Evolutionary conservation across 1,140 invertebrate genomes (phyloP), one percentile per base, ranked within the genome.

Genomic region (Wasmannia auropunctata): DNA sequence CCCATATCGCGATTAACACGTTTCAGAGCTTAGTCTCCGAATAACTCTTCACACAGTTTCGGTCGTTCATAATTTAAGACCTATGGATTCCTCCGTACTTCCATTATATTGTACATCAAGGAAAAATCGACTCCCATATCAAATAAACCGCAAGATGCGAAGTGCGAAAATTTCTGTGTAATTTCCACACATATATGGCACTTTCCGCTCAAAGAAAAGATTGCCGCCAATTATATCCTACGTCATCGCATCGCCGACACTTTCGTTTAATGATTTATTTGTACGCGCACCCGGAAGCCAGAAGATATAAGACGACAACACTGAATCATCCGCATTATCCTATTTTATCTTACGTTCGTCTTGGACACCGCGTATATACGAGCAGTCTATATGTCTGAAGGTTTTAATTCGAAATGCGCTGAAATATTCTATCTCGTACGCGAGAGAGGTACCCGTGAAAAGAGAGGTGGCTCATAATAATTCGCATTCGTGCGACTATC

Each of bases 401-500:
- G 22, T 16, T 80, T 28, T 14, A 28, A 69, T 60, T 54, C 16
- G 43, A 49, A 37, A 34, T 46, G 3, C 65, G 31, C 22, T 56
- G 16, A 40, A 56, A 81, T 40, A 43, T 81, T 72, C 37, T 22
- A 58, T 70, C 40, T 28, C 5, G 19, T 10, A 34, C 8, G 19
- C 11, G 31, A 54, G 49, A 40, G 34, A n/a, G n/a, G n/a, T n/a
- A 16, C 3, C 4, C 54, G 54, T 28, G 70, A 56, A n/a, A 63
- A 43, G 51, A 40, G 37, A 40, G 4, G 14, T 16, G 40, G 31
- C n/a, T 85, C 40, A 40, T 75, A 40, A 72, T 58, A 49, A 85
- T 62, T 76, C 58, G 72, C 72, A 37, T 28, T 62, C 70, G 72
- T 25, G 72, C 3, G 28, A 51, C 31, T 34, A 51, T 76, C 37